Evolutionary conservation across 2,113 vertebrate species (phyloP), one percentile per base, ranked within the genome.

Genomic region (Chelonoidis abingdonii): DNA sequence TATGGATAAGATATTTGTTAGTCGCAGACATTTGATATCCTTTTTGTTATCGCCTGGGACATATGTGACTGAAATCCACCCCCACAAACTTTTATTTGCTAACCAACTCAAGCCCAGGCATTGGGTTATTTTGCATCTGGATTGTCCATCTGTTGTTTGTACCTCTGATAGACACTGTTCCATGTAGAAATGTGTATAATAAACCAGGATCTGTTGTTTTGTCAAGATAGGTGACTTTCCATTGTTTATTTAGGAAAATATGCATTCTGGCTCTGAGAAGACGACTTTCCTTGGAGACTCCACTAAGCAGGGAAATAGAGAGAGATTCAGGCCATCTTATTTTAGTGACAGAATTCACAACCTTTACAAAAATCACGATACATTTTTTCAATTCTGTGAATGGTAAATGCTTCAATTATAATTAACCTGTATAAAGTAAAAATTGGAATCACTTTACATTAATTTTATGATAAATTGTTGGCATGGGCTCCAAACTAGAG

Each of bases 1-100:
- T 85, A 47, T 29, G 75, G 75, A 24, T 88, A 93, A 92, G 50
- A 86, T 90, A 62, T 76, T 80, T 94, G 90, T 95, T 96, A 84
- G 62, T 95, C 94, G 87, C 79, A 82, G 83, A 83, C 41, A 82
- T 53, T 94, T 93, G 91, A 17, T 80, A 13, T 75, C 69, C 65
- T 89, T 94, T 95, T 91, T 92, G 29, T 80, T 87, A 84, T 95
- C 59, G 49, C 84, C 84, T 79, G 57, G 90, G 84, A 83, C 27
- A 3, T 38, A 10, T 7, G 56, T 93, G 93, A 56, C 88, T 87
- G 54, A 93, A 72, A 59, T 87, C 65, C 56, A 90, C 76, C 95
- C 47, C n/a, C 31, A 16, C 79, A 89, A 83, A 53, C 92, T 95
- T 79, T 78, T 89, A 27, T 65, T 91, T 93, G 87, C 88, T 80